Conservation (phyloP, 2,113 vertebrate genomes). For the Microtus ochrogaster region DNA sequence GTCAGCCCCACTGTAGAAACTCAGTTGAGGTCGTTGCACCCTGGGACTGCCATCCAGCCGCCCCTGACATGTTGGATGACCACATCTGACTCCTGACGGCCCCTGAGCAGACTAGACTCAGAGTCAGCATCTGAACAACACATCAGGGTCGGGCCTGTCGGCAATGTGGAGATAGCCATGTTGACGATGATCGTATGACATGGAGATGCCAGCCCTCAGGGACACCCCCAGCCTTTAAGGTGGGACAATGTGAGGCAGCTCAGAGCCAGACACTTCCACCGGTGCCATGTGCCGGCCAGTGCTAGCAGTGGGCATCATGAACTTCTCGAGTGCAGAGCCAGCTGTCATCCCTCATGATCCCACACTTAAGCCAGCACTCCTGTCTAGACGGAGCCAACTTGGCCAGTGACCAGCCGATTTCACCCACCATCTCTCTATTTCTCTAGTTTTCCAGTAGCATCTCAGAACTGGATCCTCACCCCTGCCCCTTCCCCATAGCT, state of each 20-base stretch:
- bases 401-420: background rate
- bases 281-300: too few relatives aligned
- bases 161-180: background rate
- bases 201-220: too few relatives aligned
- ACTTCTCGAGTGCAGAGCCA: too few relatives aligned
- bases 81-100: background rate
- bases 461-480: background rate
- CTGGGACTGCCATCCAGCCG: background rate
- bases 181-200: background rate
- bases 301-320: background rate
- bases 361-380: too few relatives aligned
- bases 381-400: too few relatives aligned
- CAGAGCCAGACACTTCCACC: background rate
- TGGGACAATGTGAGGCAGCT: background rate
- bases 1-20: background rate
- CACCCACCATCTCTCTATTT: background rate
- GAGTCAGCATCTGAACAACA: background rate
- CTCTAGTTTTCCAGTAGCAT: background rate
- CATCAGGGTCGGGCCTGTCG: background rate
- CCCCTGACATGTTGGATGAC: background rate
- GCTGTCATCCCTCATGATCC: background rate
- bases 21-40: too few relatives aligned
- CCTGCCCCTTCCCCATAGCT: background rate
- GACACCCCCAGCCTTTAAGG: background rate
- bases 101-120: too few relatives aligned